Conservation (phyloP, 2,113 vertebrate genomes). For the Naja naja region DNA sequence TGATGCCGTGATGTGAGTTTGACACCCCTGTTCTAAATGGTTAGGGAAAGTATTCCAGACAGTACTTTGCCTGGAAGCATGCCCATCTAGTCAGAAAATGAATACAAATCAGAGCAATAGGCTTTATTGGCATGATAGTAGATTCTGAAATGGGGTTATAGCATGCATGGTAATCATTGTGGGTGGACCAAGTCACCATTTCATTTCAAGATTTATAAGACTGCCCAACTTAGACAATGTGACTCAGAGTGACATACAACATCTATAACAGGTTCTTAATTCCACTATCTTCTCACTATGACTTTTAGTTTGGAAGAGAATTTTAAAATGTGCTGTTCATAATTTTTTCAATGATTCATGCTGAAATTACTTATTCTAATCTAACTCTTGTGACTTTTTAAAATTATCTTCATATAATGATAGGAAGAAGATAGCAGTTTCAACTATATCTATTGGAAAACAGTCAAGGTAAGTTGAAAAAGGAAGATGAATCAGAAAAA, state of each 20-base stretch:
- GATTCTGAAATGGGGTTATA: not conserved
- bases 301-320: not conserved
- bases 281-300: not conserved
- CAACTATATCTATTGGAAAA: not conserved
- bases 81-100: not conserved
- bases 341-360: not conserved
- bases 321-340: not conserved
- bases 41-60: no score
- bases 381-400: not conserved
- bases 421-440: not conserved
- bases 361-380: not conserved
- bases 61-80: not conserved
- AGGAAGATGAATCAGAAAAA: not conserved
- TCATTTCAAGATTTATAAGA: not conserved
- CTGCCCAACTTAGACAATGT: not conserved
- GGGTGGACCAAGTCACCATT: not conserved
- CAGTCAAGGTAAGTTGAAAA: not conserved
- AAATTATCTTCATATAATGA: not conserved
- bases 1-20: no score
- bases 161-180: not conserved
- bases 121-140: not conserved
- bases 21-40: no score
- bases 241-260: not conserved
- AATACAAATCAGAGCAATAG: not conserved
- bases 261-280: not conserved